phyloP scores from a whole-genome alignment of 2,797 vertebrate species.

The Chiloscyllium punctatum region DNA sequence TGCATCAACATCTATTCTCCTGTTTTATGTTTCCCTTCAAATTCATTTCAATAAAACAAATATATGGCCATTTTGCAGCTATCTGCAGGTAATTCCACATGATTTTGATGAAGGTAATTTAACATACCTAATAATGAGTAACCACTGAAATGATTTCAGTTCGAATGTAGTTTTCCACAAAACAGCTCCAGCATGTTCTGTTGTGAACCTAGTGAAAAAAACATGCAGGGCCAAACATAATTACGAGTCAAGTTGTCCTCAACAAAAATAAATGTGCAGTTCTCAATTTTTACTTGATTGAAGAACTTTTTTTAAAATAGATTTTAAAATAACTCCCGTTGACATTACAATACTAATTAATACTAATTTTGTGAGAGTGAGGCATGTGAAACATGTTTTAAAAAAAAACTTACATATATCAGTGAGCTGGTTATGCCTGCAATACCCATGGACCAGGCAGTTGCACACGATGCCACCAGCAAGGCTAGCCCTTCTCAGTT shows the following conservation, averaged over 20 bases:
- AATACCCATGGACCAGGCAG: too few species aligned
- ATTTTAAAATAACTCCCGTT: not conserved
- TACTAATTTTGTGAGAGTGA: not conserved
- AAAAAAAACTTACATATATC: not conserved
- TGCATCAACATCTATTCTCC: constrained; percentile 47
- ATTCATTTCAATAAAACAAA: constrained; percentile 47
- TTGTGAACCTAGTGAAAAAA: not conserved
- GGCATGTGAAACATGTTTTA: not conserved
- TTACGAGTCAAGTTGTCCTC: not conserved
- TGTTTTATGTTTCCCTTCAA: constrained; percentile 49
- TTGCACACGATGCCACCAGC: not conserved
- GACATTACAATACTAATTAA: not conserved
- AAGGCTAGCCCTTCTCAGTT: not conserved
- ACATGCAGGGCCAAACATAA: not conserved
- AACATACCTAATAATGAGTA: constrained; percentile 37
- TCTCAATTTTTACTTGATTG: not conserved
- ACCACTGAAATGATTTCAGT: constrained; percentile 29
- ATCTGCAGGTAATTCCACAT: constrained; percentile 43
- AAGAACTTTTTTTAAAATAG: not conserved
- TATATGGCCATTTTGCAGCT: constrained; percentile 44
- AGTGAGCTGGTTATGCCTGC: not conserved
- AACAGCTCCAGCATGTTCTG: constrained; percentile 25
- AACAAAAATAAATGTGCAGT: not conserved
- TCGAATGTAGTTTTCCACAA: not conserved
- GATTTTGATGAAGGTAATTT: constrained; percentile 45